Evolutionary conservation across 2,888 invertebrate genomes (phyloP), one percentile per base, ranked within the genome.

Genomic region (Aquatica leii): DNA sequence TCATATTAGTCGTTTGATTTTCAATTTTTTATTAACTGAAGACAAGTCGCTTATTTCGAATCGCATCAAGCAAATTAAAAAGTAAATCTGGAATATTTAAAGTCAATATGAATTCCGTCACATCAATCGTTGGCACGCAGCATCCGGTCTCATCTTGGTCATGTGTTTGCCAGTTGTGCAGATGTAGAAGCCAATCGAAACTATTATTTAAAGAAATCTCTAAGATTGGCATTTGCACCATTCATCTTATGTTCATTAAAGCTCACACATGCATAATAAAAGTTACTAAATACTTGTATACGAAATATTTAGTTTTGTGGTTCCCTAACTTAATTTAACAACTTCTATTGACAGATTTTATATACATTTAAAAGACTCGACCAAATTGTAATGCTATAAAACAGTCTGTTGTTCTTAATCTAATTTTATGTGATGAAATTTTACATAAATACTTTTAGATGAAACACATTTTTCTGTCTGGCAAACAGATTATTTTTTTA

Each of bases 111-210:
- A 78, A 76, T 75, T 76, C 74, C 73, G 67, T 77, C 77, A 77
- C 77, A 76, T 78, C 77, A 74, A 77, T 77, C 75, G 76, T 70
- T 77, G 76, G 76, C 76, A 77, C 74, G 71, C 68, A 71, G 73
- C 77, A 78, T 78, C 78, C 78, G 78, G 78, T 76, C 70, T 69
- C 68, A 68, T 73, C 73, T 65, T 62, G 65, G 73, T 76, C 78
- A 78, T 77, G 71, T 78, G 78, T 75, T 76, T 75, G 77, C 78
- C 78, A 78, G 78, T 77, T 78, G 78, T 76, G 61, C 55, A 41
- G 55, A 62, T 62, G 60, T 48, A 60, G 59, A 20, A 58, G 52
- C 46, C 46, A 52, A 61, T 54, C 15, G 40, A 53, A 49, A 41
- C 52, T 51, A 64, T 18, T n/a, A 57, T 55, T 59, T 55, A 51